Percentiles rank a stretch among this genome's conserved stretches.
Conservation (phyloP, 2,888 invertebrate genomes). For the Pheosia gnoma region DNA sequence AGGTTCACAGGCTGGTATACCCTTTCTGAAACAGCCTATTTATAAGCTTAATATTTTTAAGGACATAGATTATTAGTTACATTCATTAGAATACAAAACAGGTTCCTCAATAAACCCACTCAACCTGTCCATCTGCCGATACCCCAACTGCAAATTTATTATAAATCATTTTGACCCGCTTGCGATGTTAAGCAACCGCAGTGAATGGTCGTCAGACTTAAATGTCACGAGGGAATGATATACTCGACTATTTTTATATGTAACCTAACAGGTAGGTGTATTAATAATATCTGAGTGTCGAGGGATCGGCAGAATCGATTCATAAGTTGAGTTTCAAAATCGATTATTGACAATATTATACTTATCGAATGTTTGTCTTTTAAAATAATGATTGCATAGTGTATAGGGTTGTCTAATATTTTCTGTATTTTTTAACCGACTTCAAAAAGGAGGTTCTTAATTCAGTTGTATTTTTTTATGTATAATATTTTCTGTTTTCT, state of each 20-base stretch:
- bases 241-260: constrained; percentile 20
- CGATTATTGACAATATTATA: background rate
- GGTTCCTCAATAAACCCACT: background rate
- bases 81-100: background rate
- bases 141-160: background rate
- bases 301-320: background rate
- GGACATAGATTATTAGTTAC: too few relatives aligned
- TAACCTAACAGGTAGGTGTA: constrained; percentile 5
- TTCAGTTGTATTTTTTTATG: too few relatives aligned
- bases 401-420: too few relatives aligned
- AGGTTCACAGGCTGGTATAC: too few relatives aligned
- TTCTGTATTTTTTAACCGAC: too few relatives aligned
- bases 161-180: constrained; percentile 5
- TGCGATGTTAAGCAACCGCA: constrained; percentile 27
- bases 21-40: too few relatives aligned
- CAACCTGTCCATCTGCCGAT: background rate
- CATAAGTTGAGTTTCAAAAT: background rate
- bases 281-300: constrained; percentile 9
- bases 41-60: too few relatives aligned
- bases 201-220: constrained; percentile 32
- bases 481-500: too few relatives aligned
- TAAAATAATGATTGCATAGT: too few relatives aligned
- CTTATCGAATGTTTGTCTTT: too few relatives aligned
- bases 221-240: constrained; percentile 27
- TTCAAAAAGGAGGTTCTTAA: too few relatives aligned